These are phyloP conservation scores for Stratiomys singularior DNA, from an alignment of 2,888 invertebrate genomes.

Conservation along the genomic window DNA sequence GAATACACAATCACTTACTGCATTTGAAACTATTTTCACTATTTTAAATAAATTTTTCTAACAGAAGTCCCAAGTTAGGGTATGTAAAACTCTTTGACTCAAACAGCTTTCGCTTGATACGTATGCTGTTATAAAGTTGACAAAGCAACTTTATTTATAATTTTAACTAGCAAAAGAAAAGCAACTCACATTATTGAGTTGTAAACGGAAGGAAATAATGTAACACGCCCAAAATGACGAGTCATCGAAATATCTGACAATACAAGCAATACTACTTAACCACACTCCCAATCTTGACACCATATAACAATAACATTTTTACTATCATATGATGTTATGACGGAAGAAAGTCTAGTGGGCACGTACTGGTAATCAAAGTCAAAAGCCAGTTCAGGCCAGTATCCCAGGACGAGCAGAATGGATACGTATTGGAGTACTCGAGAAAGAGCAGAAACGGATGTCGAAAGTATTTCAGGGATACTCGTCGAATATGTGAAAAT, in stretches of 20 bases:
- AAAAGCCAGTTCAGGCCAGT: background rate
- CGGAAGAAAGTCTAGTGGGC: conserved; percentile 9
- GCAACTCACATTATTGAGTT: background rate
- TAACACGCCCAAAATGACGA: background rate
- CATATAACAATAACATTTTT: conserved; percentile 38
- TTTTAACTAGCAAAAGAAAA: too few relatives aligned
- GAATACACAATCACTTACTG: too few relatives aligned
- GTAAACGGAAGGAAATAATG: background rate
- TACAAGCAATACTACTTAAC: conserved; percentile 39
- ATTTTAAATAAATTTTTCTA: too few relatives aligned
- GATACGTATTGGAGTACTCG: background rate
- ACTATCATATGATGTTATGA: conserved; percentile 22
- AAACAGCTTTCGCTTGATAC: too few relatives aligned
- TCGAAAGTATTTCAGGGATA: background rate
- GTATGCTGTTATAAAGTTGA: too few relatives aligned
- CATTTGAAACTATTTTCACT: too few relatives aligned
- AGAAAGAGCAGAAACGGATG: background rate
- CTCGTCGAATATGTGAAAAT: conserved; percentile 39
- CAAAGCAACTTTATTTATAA: too few relatives aligned
- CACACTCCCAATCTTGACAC: background rate
- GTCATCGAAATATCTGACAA: conserved; percentile 22
- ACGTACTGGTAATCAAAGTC: conserved; percentile 38
- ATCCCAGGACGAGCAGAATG: background rate
- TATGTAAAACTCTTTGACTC: too few relatives aligned
- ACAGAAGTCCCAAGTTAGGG: too few relatives aligned